Base-by-base conservation (phyloP, 2,888 invertebrate genomes). In the Ommatoiulus sabulosus region DNA sequence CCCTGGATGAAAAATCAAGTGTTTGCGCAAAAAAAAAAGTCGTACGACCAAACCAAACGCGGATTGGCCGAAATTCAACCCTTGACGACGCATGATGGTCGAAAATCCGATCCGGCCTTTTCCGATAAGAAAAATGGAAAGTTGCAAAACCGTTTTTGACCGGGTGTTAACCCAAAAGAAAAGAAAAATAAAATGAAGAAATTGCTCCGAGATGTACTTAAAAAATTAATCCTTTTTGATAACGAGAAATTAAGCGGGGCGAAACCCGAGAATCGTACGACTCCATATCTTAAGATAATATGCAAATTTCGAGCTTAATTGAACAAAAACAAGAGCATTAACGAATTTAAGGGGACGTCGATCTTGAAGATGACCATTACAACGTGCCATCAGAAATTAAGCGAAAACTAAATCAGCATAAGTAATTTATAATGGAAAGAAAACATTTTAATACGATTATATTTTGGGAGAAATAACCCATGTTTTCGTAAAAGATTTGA, bases 171-270 rank as follows among this genome's bases (percentile, higher is more conserved):
- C 72, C 72, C 72, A 24, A 8, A 8, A 24, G 72, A 72, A 72
- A 24, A 72, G 24, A 20, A 72, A 72, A 72, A 8, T 7, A 10
- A 10, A 17, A n/a, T 63, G n/a, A 17, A 63, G 63, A 12, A 57
- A 57, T 15, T 4, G 63, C 63, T 63, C n/a, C 3, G 7, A 63
- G n/a, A 63, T 6, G 6, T 5, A 6, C 17, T 63, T 63, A 52
- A n/a, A 63, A 63, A 63, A 72, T 72, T 72, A 72, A 72, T 24
- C 24, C 24, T 24, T 72, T 72, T 72, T 24, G 72, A 72, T 24
- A 24, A 72, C 35, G 35, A 35, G 35, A 72, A 72, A 24, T 72
- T n/a, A 7, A n/a, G 1, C 24, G 24, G 24, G 24, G 72, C 10
- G 72, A 72, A 72, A 72, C 24, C 1, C 24, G 72, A 72, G 15